Evolutionary conservation across 1,140 invertebrate genomes (phyloP).

Genomic region (Conus betulinus): DNA sequence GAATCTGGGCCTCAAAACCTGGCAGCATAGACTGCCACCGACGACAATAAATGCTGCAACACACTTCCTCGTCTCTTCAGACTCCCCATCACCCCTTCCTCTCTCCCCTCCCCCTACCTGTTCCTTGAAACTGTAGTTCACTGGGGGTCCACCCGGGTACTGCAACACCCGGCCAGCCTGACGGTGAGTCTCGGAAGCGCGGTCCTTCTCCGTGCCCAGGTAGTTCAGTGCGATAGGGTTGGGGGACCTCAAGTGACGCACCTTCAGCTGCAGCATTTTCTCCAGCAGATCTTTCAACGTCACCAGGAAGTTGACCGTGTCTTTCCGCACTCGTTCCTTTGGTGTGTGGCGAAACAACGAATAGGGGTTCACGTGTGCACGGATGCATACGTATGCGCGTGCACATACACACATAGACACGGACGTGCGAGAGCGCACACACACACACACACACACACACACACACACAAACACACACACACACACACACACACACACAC

Average conservation of each 20-base stretch:
- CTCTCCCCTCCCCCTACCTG: constrained; percentile 4
- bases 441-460: neutral
- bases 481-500: neutral
- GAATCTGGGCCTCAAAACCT: too few species aligned
- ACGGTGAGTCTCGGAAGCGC: neutral
- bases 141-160: neutral
- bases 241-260: constrained; percentile 10
- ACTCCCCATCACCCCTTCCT: neutral
- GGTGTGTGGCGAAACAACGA: neutral
- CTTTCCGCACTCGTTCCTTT: constrained; percentile 13
- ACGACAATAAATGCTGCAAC: too few species aligned
- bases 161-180: neutral
- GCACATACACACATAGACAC: neutral
- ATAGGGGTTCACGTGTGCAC: neutral
- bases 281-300: constrained; percentile 5
- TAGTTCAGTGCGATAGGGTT: neutral
- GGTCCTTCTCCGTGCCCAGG: constrained; percentile 16
- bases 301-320: constrained; percentile 8
- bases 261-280: constrained; percentile 12
- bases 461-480: neutral
- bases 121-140: constrained; percentile 5
- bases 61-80: too few species aligned
- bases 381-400: neutral
- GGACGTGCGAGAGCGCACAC: neutral
- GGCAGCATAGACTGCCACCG: too few species aligned